A percentile compares a stretch with the other conserved stretches of the same genome.
These are phyloP conservation scores for Coendou prehensilis DNA, from an alignment of 2,797 vertebrate genomes.

Conservation along the genomic window DNA sequence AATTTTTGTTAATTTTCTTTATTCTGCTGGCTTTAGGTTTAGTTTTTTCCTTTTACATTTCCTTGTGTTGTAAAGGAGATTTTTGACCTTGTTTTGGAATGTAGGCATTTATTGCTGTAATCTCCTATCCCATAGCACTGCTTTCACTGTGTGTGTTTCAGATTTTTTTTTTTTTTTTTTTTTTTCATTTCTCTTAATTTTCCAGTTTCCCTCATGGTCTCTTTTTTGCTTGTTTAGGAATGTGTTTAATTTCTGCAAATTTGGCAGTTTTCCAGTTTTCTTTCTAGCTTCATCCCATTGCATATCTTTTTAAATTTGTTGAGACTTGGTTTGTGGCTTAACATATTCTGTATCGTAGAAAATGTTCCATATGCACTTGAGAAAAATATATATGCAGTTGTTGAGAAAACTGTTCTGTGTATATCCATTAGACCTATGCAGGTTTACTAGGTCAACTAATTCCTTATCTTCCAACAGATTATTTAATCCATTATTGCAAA, in stretches of 20 bases:
- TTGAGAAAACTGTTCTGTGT: neutral
- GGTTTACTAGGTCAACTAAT: neutral
- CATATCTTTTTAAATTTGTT: neutral
- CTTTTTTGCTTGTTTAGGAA: neutral
- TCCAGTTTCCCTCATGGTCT: neutral
- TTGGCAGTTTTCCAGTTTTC: neutral
- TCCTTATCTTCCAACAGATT: neutral
- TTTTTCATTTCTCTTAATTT: neutral
- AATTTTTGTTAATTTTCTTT: neutral
- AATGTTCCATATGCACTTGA: neutral
- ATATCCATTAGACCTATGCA: neutral
- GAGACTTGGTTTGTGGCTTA: neutral
- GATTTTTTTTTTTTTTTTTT: neutral
- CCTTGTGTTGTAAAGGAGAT: neutral
- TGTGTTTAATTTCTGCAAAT: neutral
- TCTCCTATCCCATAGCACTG: neutral
- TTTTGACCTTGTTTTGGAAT: neutral
- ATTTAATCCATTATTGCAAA: neutral
- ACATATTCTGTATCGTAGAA: neutral
- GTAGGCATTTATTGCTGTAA: neutral
- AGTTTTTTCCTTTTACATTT: neutral
- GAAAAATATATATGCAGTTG: neutral
- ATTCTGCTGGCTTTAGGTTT: neutral
- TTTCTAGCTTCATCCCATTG: neutral
- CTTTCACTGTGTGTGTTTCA: neutral